Percentiles rank a stretch among this genome's conserved stretches.
Evolutionary conservation across 2,113 vertebrate species (phyloP).

Genomic region (Echinops telfairi): DNA sequence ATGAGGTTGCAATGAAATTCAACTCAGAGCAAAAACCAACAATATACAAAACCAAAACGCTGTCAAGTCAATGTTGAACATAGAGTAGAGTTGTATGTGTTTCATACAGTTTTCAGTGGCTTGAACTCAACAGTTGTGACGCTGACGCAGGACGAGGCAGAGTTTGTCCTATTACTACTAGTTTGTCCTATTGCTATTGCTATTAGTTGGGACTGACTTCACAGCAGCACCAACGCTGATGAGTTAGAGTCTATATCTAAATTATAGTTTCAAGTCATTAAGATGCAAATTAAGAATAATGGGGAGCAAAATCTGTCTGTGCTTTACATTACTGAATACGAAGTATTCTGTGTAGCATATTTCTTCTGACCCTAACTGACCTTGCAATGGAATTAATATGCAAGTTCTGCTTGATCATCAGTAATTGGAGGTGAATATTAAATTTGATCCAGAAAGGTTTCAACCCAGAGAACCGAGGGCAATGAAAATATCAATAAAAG

Average conservation of each 20-base stretch:
- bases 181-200: too few relatives aligned
- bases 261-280: slow-evolving; percentile 36
- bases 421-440: slow-evolving; percentile 40
- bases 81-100: not conserved
- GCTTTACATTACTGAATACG: not conserved
- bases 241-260: not conserved
- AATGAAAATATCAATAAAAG: slow-evolving; percentile 47
- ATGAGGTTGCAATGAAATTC: too few relatives aligned
- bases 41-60: not conserved
- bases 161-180: too few relatives aligned
- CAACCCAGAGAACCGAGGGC: not conserved
- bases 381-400: slow-evolving; percentile 4
- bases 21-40: not conserved
- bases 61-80: not conserved
- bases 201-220: too few relatives aligned
- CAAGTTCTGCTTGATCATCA: not conserved
- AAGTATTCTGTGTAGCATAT: not conserved
- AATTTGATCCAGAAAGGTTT: slow-evolving; percentile 30
- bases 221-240: not conserved
- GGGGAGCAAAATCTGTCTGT: not conserved
- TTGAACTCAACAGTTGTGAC: not conserved
- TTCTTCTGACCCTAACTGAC: slow-evolving; percentile 39
- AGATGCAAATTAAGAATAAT: not conserved
- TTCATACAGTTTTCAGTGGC: not conserved
- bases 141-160: too few relatives aligned